A percentile compares a stretch with the other conserved stretches of the same genome.
Conservation (phyloP, 2,113 vertebrate species). For the Pelobates fuscus region DNA sequence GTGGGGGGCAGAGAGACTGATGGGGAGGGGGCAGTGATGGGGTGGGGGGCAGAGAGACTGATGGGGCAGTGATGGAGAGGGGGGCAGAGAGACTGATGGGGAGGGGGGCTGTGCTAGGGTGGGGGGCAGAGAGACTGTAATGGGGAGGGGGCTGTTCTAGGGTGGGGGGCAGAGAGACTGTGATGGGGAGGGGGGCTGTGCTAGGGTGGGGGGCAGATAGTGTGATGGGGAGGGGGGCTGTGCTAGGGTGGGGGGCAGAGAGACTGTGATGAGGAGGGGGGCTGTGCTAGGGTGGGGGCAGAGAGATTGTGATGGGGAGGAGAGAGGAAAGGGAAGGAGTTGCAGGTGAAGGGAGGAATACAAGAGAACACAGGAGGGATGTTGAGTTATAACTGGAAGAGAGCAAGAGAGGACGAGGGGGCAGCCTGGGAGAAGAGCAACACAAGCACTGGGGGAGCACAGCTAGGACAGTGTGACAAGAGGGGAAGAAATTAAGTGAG, state of each 20-base stretch:
- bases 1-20: neutral
- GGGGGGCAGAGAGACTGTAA: neutral
- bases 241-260: neutral
- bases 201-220: neutral
- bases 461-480: neutral
- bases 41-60: neutral
- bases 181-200: no score
- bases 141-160: neutral
- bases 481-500: no score
- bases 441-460: neutral
- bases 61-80: no score
- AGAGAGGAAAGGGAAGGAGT: neutral
- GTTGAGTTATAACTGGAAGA: neutral
- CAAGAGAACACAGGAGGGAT: neutral
- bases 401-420: neutral
- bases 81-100: neutral
- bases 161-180: neutral
- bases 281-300: neutral
- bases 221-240: neutral
- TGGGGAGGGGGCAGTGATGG: neutral
- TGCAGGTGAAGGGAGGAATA: neutral
- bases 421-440: neutral
- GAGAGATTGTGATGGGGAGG: neutral
- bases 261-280: neutral
- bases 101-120: neutral